Base-by-base conservation (phyloP, 2,113 vertebrate genomes). In the Chloroceryle aenea region DNA sequence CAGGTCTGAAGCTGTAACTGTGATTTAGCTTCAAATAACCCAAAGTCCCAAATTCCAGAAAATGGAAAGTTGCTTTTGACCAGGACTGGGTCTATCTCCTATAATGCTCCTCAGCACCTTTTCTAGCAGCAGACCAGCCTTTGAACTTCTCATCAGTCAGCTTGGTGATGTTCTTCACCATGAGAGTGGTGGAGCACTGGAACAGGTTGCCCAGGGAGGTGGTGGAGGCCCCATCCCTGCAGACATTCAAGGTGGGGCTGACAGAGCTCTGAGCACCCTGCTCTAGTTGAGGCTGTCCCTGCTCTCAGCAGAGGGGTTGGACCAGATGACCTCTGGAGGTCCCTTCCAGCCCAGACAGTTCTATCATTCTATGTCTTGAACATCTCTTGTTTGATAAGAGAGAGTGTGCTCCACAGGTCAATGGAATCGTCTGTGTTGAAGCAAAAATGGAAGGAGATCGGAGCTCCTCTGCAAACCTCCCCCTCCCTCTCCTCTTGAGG, bases 371-470 rank as follows among this genome's bases (percentile, higher is more conserved):
- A 40, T 40, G 32, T 43, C 45, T 23, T 1, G 22, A 47, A 5
- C 48, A 0, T 7, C 10, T 42, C 13, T 5, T 3, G 3, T 7
- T 38, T 16, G 20, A 43, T 10, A 30, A 23, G 8, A 26, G 26
- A 29, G 16, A 4, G 7, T 0, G 0, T 21, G 29, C 30, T 18
- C 42, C 18, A 4, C 1, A 6, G 9, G 29, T 34, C n/a, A 34
- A 59, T 59, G 58, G 48, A 50, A 25, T 25, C 48, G 12, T 13
- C 73, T 16, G 45, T 6, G 38, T 4, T 36, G 69, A 75, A 76
- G 69, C 27, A 34, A 38, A 78, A 38, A 5, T 34, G 40, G 56
- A 66, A 83, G 74, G 42, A 47, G 30, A 75, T 14, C 8, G 5
- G 5, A 84, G 32, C 1, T 0, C 30, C 38, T 47, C 68, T 74